Conservation (phyloP, 1,140 invertebrate species). For the Zaprionus africanus region DNA sequence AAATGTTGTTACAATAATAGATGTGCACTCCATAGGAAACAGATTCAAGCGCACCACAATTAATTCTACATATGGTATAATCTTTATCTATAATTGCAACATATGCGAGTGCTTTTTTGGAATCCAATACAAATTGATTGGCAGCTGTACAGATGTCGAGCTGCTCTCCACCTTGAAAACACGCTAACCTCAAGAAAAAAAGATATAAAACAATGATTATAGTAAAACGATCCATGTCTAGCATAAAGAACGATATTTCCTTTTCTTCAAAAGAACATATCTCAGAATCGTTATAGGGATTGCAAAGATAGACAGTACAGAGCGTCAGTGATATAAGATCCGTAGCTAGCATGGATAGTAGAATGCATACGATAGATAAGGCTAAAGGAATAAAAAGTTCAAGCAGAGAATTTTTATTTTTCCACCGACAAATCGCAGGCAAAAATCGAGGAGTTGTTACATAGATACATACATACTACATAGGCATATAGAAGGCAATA, state of each 20-base stretch:
- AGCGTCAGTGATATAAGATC: constrained; percentile 15
- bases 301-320: neutral
- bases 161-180: constrained; percentile 1
- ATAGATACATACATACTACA: constrained; percentile 44
- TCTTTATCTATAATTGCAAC: constrained; percentile 24
- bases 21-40: constrained; percentile 54
- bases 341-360: constrained; percentile 25
- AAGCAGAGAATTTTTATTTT: constrained; percentile 64
- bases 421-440: constrained; percentile 69
- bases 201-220: neutral
- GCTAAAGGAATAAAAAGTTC: constrained; percentile 13
- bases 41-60: constrained; percentile 44
- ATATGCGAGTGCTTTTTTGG: neutral
- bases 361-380: constrained; percentile 6
- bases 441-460: constrained; percentile 44
- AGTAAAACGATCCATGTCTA: neutral
- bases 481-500: constrained; percentile 50
- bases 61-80: constrained; percentile 8
- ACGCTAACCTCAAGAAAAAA: neutral
- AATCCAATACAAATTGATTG: neutral
- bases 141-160: neutral
- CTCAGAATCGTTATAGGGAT: neutral
- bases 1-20: constrained; percentile 59
- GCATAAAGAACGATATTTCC: neutral
- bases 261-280: neutral